Evolutionary conservation across 2,888 invertebrate genomes (phyloP).

Genomic region (Limnephilus marmoratus): DNA sequence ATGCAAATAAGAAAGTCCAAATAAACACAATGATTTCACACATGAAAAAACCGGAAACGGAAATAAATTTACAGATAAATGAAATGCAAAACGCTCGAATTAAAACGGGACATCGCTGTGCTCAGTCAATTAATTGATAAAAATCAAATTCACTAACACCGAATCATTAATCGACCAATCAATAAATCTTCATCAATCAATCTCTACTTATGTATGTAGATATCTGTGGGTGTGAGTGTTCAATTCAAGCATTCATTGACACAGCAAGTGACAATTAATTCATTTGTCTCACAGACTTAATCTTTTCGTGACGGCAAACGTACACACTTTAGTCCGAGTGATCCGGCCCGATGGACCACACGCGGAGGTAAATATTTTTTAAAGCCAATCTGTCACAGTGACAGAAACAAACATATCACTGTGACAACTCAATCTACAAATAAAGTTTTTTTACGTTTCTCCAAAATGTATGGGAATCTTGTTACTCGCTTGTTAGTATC

Average conservation of each 20-base stretch:
- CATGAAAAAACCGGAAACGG: too few species aligned
- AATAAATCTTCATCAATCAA: not conserved
- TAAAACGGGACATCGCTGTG: too few species aligned
- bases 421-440: constrained; percentile 16
- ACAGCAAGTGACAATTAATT: not conserved
- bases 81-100: too few species aligned
- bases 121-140: not conserved
- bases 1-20: too few species aligned
- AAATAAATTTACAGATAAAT: too few species aligned
- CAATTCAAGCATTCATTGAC: not conserved
- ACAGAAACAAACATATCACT: constrained; percentile 22
- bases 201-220: not conserved
- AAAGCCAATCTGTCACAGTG: constrained; percentile 22
- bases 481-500: not conserved
- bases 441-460: not conserved
- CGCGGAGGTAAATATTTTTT: constrained; percentile 16
- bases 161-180: not conserved
- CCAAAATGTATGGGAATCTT: not conserved
- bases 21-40: too few species aligned
- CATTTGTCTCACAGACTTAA: not conserved
- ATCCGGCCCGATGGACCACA: constrained; percentile 18
- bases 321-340: not conserved
- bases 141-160: not conserved
- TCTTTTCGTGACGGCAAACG: not conserved
- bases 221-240: not conserved